Evolutionary conservation across 1,140 invertebrate species (phyloP).

Genomic region (Leptinotarsa undecemlineata): DNA sequence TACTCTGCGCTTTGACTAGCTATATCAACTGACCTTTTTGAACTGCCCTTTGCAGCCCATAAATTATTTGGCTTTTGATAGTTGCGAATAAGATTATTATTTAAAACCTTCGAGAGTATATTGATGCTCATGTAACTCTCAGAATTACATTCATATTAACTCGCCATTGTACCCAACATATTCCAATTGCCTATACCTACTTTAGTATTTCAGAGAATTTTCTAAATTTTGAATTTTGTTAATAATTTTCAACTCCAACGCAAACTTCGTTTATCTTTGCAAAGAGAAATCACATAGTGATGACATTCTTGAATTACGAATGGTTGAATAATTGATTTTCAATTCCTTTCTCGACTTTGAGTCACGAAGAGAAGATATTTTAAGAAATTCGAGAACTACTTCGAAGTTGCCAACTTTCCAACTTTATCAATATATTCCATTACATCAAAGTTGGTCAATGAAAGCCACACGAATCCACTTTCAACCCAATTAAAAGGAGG

Average conservation of each 20-base stretch:
- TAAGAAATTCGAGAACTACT: background rate
- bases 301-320: background rate
- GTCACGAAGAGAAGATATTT: background rate
- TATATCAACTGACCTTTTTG: too few species aligned
- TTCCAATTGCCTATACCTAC: too few species aligned
- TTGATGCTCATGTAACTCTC: background rate
- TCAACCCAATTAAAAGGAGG: background rate
- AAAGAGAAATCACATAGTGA: too few species aligned
- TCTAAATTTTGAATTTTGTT: too few species aligned
- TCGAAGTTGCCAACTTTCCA: constrained; percentile 11
- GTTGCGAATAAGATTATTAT: background rate
- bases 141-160: background rate
- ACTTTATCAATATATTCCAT: constrained; percentile 21
- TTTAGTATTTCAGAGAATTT: too few species aligned
- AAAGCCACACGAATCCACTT: constrained; percentile 7
- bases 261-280: too few species aligned
- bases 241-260: too few species aligned
- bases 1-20: too few species aligned
- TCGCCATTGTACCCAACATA: too few species aligned
- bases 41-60: too few species aligned
- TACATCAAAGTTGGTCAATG: constrained; percentile 16
- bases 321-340: constrained; percentile 18
- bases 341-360: background rate
- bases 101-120: background rate
- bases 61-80: too few species aligned